phyloP scores from a whole-genome alignment of 2,888 invertebrate species.

The Theodoxus fluviatilis region DNA sequence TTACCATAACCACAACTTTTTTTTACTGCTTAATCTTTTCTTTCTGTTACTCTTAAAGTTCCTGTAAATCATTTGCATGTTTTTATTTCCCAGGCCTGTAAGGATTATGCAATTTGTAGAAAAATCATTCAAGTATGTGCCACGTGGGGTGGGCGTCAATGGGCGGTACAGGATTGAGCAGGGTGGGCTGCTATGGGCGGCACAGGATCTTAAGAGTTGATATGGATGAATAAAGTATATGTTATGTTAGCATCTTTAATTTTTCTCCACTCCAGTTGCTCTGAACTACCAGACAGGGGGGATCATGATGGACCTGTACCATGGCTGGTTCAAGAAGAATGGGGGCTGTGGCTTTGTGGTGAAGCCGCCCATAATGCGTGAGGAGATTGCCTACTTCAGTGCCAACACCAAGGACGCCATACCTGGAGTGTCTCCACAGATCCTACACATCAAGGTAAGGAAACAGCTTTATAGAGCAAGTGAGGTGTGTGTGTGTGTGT shows the following conservation, averaged over 20 bases:
- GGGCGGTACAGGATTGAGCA: neutral
- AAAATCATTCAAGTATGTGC: too few species aligned
- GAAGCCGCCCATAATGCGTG: slow-evolving; percentile 71
- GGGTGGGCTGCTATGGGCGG: neutral
- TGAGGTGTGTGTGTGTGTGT: too few species aligned
- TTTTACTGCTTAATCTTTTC: too few species aligned
- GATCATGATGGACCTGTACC: slow-evolving; percentile 72
- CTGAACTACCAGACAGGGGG: slow-evolving; percentile 72
- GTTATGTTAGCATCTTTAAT: neutral
- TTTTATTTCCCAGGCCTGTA: too few species aligned
- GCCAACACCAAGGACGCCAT: slow-evolving; percentile 66
- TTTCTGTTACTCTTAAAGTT: too few species aligned
- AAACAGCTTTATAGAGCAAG: too few species aligned
- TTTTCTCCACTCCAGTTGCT: slow-evolving; percentile 63
- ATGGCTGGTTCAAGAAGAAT: slow-evolving; percentile 71
- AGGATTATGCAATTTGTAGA: too few species aligned
- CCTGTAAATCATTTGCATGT: too few species aligned
- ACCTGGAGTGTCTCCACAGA: slow-evolving; percentile 67
- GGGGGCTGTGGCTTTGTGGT: slow-evolving; percentile 72
- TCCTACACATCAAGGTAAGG: slow-evolving; percentile 67
- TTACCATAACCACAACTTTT: too few species aligned
- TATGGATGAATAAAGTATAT: neutral
- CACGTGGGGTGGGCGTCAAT: neutral
- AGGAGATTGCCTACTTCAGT: slow-evolving; percentile 66
- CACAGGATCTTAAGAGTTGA: neutral